Evolutionary conservation across 2,113 vertebrate species (phyloP), one percentile per base, ranked within the genome.

Genomic region (Coptodon rendalli): DNA sequence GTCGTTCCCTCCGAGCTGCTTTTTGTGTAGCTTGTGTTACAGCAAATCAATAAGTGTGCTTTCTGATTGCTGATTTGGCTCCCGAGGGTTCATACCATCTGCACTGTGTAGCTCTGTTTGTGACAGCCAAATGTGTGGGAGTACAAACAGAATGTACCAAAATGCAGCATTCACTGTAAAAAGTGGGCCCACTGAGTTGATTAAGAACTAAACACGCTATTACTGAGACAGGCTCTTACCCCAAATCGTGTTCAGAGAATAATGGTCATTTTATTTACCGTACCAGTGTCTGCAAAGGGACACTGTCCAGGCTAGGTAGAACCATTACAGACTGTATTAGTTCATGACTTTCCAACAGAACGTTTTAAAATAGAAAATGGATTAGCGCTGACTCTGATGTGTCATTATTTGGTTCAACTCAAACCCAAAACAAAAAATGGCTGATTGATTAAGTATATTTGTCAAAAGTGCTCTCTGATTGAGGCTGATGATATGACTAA

Each of bases 21-120:
- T 93, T 94, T 83, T 86, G 79, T 83, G 45, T 89, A 45, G 78
- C 82, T 85, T 27, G 36, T 59, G 85, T 90, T 82, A 83, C 88
- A 91, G 83, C 87, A 91, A 95, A 95, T 95, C 93, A 93, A 93
- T 95, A 92, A 82, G 88, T 92, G 81, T 89, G 80, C 84, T 86
- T 82, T 12, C 83, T 81, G 87, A 86, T 91, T 90, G 88, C 89
- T 93, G 82, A 31, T 91, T 91, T 84, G 84, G 56, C 91, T 91
- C 91, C 82, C 78, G 71, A 82, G 91, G 83, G 87, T 89, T 92
- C 85, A 54, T 43, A 82, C 92, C 92, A 91, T 93, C 92, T 94
- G 90, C 86, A 91, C 92, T 59, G 89, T 54, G 91, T 76, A 78
- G 86, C 82, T 90, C 83, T 87, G 84, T 91, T 94, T 91, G 83